Percentiles rank a stretch among this genome's conserved stretches.
phyloP scores from a whole-genome alignment of 2,797 vertebrate genomes.

The Enteromius thamalakanensis region DNA sequence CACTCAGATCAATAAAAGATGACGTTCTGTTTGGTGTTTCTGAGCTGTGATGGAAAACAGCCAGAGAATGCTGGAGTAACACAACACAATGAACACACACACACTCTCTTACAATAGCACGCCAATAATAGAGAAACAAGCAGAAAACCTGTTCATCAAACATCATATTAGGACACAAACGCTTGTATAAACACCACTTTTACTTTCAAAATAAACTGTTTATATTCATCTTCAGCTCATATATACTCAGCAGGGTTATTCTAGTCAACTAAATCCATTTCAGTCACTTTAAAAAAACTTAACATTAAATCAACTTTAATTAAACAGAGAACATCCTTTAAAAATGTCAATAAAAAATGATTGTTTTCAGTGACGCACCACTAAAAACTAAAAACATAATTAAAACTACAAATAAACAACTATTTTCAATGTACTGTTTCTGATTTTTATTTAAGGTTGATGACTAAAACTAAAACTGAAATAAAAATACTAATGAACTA shows the following conservation, averaged over 20 bases:
- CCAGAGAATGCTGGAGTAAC: conserved; percentile 73
- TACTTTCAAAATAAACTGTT: not conserved
- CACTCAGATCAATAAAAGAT: not conserved
- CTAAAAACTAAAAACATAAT: too few relatives aligned
- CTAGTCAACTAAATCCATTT: not conserved
- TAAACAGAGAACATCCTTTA: too few relatives aligned
- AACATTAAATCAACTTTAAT: too few relatives aligned
- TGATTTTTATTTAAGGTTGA: not conserved
- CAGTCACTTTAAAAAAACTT: not conserved
- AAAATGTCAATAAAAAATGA: too few relatives aligned
- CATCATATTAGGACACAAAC: not conserved
- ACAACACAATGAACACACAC: conserved; percentile 64
- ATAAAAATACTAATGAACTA: not conserved
- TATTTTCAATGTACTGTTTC: too few relatives aligned
- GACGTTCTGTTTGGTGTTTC: conserved; percentile 39
- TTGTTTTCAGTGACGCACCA: too few relatives aligned
- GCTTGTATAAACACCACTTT: not conserved
- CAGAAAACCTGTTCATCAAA: conserved; percentile 62
- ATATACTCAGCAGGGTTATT: not conserved
- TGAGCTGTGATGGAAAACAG: conserved; percentile 30
- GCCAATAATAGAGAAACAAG: conserved; percentile 78
- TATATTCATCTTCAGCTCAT: not conserved
- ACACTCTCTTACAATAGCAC: conserved; percentile 69
- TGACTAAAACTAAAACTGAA: not conserved
- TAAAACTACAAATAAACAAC: too few relatives aligned